Base-by-base conservation (phyloP, 2,888 invertebrate genomes). In the Orthosia gracilis region DNA sequence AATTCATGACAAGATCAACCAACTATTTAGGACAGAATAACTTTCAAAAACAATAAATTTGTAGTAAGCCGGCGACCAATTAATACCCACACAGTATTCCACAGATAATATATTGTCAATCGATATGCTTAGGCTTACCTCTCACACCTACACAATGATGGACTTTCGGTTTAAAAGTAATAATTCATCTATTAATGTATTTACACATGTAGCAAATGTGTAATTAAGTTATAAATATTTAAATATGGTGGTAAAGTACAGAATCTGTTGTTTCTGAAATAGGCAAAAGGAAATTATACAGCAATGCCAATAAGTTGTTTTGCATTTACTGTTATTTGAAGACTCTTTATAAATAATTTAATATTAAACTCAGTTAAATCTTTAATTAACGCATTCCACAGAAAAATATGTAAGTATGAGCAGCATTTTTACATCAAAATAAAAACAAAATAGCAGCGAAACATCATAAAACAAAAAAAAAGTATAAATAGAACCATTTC, bases 21-120 rank as follows among this genome's bases (percentile, higher is more conserved):
- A 77, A 49, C 76, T 83, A 89, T 88, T 83, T 87, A 83, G 88
- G 85, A 80, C 88, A 88, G 81, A 87, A 84, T 87, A 82, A 89
- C 91, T 92, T 92, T 92, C 91, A 88, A 90, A 88, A 89, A 77
- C 86, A 74, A 90, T 91, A 89, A 90, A 91, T 89, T 87, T 77
- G 61, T 73, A 74, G 75, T 84, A 85, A 86, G 82, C 76, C 82
- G 76, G 75, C 78, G 66, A 70, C 84, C 88, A 86, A 88, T 90
- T 86, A 87, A 83, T 80, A 79, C 91, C 90, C 89, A 91, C 91
- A 85, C 87, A 77, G 82, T 86, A 82, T 85, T 83, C 76, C 77
- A 83, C 64, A 77, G 80, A 87, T 87, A 87, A 88, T 78, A 85
- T 80, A 70, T 84, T 86, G 86, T 87, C 87, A 79, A 87, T 83